Evolutionary conservation across 2,797 vertebrate species (phyloP), one percentile per base, ranked within the genome.

Genomic region (Leptatherina wallacei): DNA sequence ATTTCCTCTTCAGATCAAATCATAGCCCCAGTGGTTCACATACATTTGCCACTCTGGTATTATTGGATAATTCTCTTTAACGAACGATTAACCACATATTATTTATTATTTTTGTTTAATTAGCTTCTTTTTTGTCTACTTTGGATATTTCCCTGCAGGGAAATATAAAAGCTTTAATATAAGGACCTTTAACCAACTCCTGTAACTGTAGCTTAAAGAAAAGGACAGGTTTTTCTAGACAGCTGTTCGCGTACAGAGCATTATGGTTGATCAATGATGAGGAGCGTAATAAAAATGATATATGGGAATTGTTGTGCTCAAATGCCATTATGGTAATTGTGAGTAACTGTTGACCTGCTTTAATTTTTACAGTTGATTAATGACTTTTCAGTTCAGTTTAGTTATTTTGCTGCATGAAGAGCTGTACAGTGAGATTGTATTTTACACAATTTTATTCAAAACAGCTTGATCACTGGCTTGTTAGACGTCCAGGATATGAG

Each of bases 251-350:
- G 16, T 35, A 2, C 22, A 69, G 27, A 68, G 52, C 36, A 27
- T 18, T 20, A 20, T 55, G 36, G 36, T 9, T 57, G 52, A 82
- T 85, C 65, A 47, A 20, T 65, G 66, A 52, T 32, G 62, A 68
- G 51, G 64, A 77, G 57, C 55, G 29, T 49, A 38, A 72, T 70
- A 55, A 84, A 70, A 73, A 70, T 65, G 55, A 79, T 71, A 40
- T 59, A 79, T 22, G 47, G 65, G 42, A 73, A 56, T 55, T n/a
- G 52, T 51, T 27, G 27, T 73, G 66, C 58, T 73, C 42, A 65
- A 81, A 78, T 65, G 57, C 69, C 61, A 44, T 58, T 75, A 33
- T 77, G 51, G 61, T 83, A 71, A 81, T 71, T 79, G 63, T 51
- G 35, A 36, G 52, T 47, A 74, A 74, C 67, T 69, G 36, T 69